Evolutionary conservation across 2,888 invertebrate genomes (phyloP), one percentile per base, ranked within the genome.

Genomic region (Lysandra bellargus): DNA sequence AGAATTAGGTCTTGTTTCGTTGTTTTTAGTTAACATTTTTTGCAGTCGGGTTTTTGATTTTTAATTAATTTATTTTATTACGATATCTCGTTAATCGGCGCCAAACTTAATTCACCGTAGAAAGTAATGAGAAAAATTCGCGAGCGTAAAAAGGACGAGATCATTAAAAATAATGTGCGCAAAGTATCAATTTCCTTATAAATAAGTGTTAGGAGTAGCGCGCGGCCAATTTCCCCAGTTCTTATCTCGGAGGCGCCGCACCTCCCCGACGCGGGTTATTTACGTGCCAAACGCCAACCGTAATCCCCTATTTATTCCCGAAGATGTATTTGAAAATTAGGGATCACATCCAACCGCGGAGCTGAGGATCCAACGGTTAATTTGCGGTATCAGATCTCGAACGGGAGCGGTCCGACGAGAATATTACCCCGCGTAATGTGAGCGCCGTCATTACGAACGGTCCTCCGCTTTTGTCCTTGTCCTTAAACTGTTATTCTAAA

Each of bases 311-410:
- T 94, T 94, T 94, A 93, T 94, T 92, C 92, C 88, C 88, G 85
- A 91, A 92, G 92, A 94, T 93, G 92, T 94, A 94, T 94, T 93
- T 93, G 93, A 92, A 94, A 94, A 94, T 94, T 93, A 94, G 94
- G 94, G 93, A 94, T 94, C 93, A 93, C 91, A 88, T 88, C 90
- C 87, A 84, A 88, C 88, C 82, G 81, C 82, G 85, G 85, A 86
- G 87, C 86, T 84, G 60, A 84, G 85, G 85, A 86, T 87, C 86
- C 84, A 30, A 83, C 86, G 91, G 91, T 91, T 93, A 92, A 92
- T 93, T 93, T 93, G 92, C 89, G 83, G 84, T 84, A 83, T 81
- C 79, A 80, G 78, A 82, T 80, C 79, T 79, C 44, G 64, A 75
- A 76, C 64, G 79, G 33, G 73, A 75, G 75, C 75, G 75, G 82